Base-by-base conservation (phyloP, 2,797 vertebrate genomes). In the Intellagama lesueurii region DNA sequence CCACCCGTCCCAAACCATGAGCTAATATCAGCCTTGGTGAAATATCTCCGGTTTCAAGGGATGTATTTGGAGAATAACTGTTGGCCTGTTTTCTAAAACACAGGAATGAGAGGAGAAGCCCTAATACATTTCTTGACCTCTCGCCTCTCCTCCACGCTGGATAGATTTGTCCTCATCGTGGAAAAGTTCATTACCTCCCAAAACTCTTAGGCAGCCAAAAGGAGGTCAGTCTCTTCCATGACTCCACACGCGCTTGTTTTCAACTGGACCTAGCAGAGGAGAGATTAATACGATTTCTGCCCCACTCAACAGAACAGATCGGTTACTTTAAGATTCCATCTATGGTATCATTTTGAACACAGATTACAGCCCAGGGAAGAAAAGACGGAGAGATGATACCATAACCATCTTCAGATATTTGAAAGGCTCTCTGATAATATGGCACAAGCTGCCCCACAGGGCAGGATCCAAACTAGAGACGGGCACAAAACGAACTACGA, bases 1-100 rank as follows among this genome's bases (percentile, higher is more conserved):
- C 35, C 78, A 56, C 89, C 75, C 81, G 81, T 81, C 88, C 52
- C 76, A 92, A 89, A 89, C 5, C 24, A 83, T 26, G 73, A 87
- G n/a, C 28, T 92, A 85, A 92, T 91, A 68, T 22, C 85, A 26
- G 83, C 28, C 75, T 8, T 0, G 0, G 84, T 77, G 56, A 0
- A 86, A 24, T 28, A 52, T 16, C 40, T 52, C 44, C 72, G 22
- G 69, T 89, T 88, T 72, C 85, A 91, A 78, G 17, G 3, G 0
- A 68, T 77, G 90, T 85, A 68, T 0, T 12, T 11, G 30, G 60
- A 32, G 78, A 78, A n/a, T 91, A 69, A 49, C 35, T n/a, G 9
- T 30, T 47, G 73, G 19, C 35, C 4, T 40, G 7, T 19, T 22
- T 66, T 68, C 4, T 1, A 47, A 24, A 28, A 12, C 86, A 91